phyloP scores from a whole-genome alignment of 2,888 invertebrate genomes.

The Halocaridina rubra region DNA sequence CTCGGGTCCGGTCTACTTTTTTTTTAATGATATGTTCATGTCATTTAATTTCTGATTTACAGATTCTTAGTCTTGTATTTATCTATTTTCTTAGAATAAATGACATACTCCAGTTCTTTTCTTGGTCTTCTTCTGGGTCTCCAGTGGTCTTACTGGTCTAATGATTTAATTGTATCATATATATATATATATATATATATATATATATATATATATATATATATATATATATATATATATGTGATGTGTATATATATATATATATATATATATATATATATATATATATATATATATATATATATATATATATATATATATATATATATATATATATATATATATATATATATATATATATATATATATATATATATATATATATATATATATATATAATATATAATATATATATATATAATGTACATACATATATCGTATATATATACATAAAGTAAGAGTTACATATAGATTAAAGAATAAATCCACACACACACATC shows the following conservation, averaged over 20 bases:
- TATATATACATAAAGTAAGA: no score
- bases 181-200: conserved; percentile 15
- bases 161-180: not conserved
- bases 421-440: not conserved
- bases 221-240: not conserved
- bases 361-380: not conserved
- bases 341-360: conserved; percentile 16
- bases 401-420: not conserved
- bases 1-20: no score
- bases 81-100: no score
- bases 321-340: not conserved
- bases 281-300: conserved; percentile 8
- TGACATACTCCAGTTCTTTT: no score
- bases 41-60: no score
- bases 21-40: no score
- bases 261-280: not conserved
- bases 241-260: not conserved
- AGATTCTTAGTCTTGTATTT: no score
- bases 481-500: no score
- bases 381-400: not conserved
- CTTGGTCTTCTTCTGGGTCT: not conserved
- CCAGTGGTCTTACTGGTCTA: not conserved
- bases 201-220: not conserved
- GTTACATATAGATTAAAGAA: no score
- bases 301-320: not conserved